Conservation (phyloP, 2,797 vertebrate genomes). For the Clarias pachynema region DNA sequence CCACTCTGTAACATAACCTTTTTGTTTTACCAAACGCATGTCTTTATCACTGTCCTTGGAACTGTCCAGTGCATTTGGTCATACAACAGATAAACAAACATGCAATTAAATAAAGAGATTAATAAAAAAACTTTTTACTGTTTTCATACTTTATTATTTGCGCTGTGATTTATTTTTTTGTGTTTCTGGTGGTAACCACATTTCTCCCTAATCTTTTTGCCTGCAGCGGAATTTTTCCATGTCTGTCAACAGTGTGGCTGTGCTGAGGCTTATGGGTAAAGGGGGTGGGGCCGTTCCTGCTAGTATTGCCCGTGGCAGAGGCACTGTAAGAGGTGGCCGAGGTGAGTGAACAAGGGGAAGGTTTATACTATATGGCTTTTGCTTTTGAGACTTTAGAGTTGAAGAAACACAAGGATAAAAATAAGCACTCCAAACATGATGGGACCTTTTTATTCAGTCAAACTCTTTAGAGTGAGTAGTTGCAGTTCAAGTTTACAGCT, state of each 20-base stretch:
- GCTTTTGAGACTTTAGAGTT: slow-evolving; percentile 43
- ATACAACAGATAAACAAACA: not conserved
- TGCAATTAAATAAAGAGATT: not conserved
- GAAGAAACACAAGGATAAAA: not conserved
- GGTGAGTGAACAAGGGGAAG: slow-evolving; percentile 70
- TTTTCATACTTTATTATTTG: not conserved
- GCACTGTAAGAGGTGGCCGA: slow-evolving; percentile 84
- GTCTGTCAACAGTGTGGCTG: slow-evolving; percentile 94
- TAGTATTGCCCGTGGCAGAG: slow-evolving; percentile 83
- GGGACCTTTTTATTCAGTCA: not conserved
- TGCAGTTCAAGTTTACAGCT: not conserved
- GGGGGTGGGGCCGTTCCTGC: slow-evolving; percentile 78
- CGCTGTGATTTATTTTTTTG: not conserved
- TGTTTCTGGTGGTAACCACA: slow-evolving; percentile 4
- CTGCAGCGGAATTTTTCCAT: slow-evolving; percentile 93
- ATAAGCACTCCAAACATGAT: not conserved
- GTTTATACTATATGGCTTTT: not conserved
- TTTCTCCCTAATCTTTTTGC: not conserved
- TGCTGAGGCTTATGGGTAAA: slow-evolving; percentile 93
- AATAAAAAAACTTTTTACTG: not conserved
- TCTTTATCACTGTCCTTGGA: not conserved
- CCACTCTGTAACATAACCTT: not conserved
- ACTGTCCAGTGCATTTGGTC: not conserved
- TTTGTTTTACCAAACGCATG: slow-evolving; percentile 18
- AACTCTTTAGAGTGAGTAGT: not conserved